Percentiles rank a stretch among this genome's conserved stretches.
Evolutionary conservation across 2,888 invertebrate species (phyloP).

Genomic region (Andrena hattorfiana): DNA sequence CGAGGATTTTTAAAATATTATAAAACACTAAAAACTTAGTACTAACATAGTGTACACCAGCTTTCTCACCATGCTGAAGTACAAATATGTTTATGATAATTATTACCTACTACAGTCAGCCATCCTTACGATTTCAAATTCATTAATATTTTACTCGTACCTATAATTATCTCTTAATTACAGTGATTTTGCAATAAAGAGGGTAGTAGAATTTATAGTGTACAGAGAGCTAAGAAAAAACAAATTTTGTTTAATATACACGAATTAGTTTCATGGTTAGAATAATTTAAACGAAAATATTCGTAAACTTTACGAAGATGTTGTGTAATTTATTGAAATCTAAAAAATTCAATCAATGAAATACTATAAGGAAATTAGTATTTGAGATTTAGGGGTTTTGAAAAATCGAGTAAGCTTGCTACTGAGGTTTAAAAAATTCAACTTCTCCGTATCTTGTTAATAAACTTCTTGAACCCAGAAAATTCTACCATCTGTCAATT

Average conservation of each 20-base stretch:
- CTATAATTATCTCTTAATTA: not conserved
- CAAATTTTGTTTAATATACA: not conserved
- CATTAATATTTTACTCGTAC: not conserved
- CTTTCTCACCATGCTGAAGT: too few relatives aligned
- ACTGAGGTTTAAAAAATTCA: too few relatives aligned
- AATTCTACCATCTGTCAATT: too few relatives aligned
- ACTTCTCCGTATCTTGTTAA: too few relatives aligned
- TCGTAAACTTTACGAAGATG: not conserved
- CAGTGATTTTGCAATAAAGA: not conserved
- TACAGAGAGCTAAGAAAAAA: not conserved
- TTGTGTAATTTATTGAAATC: not conserved
- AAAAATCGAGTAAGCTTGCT: too few relatives aligned
- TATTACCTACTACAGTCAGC: not conserved
- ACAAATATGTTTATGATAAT: not conserved
- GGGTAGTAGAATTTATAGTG: not conserved
- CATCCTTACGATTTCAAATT: constrained; percentile 16
- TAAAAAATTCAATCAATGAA: not conserved
- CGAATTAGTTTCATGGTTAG: not conserved
- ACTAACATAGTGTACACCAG: too few relatives aligned
- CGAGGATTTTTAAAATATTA: too few relatives aligned
- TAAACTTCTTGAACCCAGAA: too few relatives aligned
- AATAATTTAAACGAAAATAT: not conserved
- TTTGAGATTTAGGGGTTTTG: not conserved
- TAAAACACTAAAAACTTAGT: too few relatives aligned
- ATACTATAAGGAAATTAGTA: not conserved